Percentiles rank a stretch among this genome's conserved stretches.
Conservation (phyloP, 2,113 vertebrate genomes). For the Microcebus lehilahytsara region DNA sequence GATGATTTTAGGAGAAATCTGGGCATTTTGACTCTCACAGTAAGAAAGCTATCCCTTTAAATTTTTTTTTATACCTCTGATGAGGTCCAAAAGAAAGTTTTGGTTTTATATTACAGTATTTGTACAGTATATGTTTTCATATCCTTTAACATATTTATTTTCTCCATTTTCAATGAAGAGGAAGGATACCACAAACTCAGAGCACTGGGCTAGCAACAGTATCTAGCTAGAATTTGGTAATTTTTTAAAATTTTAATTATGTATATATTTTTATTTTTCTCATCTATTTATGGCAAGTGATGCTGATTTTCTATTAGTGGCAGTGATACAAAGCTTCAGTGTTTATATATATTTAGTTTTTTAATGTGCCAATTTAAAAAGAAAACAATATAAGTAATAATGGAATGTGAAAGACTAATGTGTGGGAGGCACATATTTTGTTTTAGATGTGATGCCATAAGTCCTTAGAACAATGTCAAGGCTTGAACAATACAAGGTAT, state of each 20-base stretch:
- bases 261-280: neutral
- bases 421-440: neutral
- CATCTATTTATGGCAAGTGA: neutral
- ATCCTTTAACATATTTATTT: neutral
- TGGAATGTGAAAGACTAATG: neutral
- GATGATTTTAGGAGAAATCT: neutral
- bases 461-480: neutral
- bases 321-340: neutral
- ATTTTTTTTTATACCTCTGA: neutral
- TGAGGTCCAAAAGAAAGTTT: neutral
- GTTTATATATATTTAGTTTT: neutral
- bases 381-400: neutral
- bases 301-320: neutral
- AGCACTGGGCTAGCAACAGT: neutral
- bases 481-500: neutral
- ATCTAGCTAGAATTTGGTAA: neutral
- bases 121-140: neutral
- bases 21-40: neutral
- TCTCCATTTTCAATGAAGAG: neutral
- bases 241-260: neutral
- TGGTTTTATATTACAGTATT: neutral
- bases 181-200: neutral
- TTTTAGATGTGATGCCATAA: neutral
- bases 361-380: neutral
- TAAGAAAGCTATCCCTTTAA: neutral